Evolutionary conservation across 1,140 invertebrate species (phyloP).

Genomic region (Penaeus vannamei): DNA sequence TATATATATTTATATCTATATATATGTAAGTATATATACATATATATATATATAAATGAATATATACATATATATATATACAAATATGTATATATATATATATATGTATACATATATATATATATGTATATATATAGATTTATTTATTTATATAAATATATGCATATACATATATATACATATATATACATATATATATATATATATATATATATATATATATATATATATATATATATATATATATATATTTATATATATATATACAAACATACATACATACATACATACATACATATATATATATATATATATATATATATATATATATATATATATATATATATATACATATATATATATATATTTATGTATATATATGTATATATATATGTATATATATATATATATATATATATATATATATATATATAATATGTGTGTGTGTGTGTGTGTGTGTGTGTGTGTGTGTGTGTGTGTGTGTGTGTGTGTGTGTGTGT

Average conservation of each 20-base stretch:
- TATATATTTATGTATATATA: not conserved
- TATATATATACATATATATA: constrained; percentile 19
- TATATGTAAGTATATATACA: no score
- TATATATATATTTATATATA: not conserved
- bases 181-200: constrained; percentile 27
- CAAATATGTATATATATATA: constrained; percentile 29
- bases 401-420: constrained; percentile 33
- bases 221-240: constrained; percentile 31
- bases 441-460: not conserved
- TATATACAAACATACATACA: constrained; percentile 17
- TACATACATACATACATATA: not conserved
- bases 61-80: constrained; percentile 47
- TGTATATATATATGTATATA: constrained; percentile 33
- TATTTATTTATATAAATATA: not conserved
- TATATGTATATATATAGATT: constrained; percentile 44
- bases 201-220: constrained; percentile 36
- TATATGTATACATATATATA: constrained; percentile 32
- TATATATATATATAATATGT: constrained; percentile 8
- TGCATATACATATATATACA: not conserved
- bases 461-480: constrained; percentile 24
- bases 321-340: constrained; percentile 38
- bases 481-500: constrained; percentile 33
- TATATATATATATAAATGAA: no score
- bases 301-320: constrained; percentile 36
- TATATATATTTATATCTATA: no score